Percentiles rank a stretch among this genome's conserved stretches.
Conservation (phyloP, 2,113 vertebrate genomes). For the Oreamnos americanus region DNA sequence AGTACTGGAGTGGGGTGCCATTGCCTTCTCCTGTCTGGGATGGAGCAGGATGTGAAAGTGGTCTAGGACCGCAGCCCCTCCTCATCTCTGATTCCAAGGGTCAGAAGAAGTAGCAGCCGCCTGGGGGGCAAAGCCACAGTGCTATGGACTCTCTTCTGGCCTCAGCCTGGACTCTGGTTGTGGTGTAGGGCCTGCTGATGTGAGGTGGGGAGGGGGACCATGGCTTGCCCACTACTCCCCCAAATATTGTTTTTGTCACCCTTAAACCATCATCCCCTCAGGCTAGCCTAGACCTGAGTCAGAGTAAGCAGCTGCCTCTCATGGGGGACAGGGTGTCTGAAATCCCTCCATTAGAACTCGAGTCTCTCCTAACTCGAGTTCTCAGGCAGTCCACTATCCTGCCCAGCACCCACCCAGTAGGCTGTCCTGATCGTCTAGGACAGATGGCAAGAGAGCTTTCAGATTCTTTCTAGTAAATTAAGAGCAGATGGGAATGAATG, state of each 20-base stretch:
- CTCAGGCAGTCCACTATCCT: not conserved
- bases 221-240: not conserved
- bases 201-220: not conserved
- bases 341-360: not conserved
- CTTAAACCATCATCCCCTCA: not conserved
- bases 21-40: not conserved
- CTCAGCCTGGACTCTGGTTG: not conserved
- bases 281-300: not conserved
- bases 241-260: not conserved
- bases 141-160: not conserved
- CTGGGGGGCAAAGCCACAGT: not conserved
- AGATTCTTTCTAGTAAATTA: slow-evolving; percentile 5
- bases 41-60: not conserved
- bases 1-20: not conserved
- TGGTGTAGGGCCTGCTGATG: not conserved
- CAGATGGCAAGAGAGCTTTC: not conserved
- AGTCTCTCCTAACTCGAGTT: not conserved
- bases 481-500: not conserved
- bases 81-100: not conserved
- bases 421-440: not conserved
- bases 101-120: not conserved
- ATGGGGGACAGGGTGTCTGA: not conserved
- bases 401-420: not conserved
- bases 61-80: not conserved
- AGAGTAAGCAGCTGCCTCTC: not conserved